phyloP scores from a whole-genome alignment of 2,113 vertebrate genomes.

The Malaclemys terrapin region DNA sequence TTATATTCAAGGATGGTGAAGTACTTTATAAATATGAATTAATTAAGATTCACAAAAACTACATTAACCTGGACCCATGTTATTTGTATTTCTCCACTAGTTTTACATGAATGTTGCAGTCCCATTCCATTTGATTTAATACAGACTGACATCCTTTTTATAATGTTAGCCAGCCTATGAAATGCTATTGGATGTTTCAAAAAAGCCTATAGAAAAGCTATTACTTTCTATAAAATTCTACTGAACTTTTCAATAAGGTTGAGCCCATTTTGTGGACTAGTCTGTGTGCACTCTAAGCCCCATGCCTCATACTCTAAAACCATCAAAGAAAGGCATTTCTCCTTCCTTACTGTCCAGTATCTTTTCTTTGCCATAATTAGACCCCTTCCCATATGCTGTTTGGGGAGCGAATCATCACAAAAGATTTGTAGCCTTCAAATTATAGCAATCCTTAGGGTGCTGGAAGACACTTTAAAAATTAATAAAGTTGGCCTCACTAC shows the following conservation, averaged over 20 bases:
- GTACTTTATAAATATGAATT: not conserved
- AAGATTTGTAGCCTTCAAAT: not conserved
- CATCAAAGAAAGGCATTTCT: not conserved
- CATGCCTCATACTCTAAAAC: not conserved
- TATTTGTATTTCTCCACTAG: not conserved
- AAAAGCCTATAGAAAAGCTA: not conserved
- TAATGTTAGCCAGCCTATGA: not conserved
- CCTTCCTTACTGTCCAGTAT: not conserved
- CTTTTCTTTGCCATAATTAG: not conserved
- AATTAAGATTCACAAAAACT: not conserved
- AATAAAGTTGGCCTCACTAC: not conserved
- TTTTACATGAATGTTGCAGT: not conserved
- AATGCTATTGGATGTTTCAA: not conserved
- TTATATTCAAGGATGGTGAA: not conserved
- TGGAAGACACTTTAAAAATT: not conserved
- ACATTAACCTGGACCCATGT: accelerated
- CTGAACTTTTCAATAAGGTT: not conserved
- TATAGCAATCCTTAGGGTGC: not conserved
- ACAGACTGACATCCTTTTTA: not conserved
- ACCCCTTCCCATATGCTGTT: not conserved
- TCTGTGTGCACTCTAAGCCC: not conserved
- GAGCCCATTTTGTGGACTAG: not conserved
- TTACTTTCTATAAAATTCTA: not conserved
- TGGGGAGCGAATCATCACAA: not conserved
- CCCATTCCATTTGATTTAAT: not conserved